Evolutionary conservation across 2,797 vertebrate species (phyloP).

Genomic region (Pseudomugil gertrudae): DNA sequence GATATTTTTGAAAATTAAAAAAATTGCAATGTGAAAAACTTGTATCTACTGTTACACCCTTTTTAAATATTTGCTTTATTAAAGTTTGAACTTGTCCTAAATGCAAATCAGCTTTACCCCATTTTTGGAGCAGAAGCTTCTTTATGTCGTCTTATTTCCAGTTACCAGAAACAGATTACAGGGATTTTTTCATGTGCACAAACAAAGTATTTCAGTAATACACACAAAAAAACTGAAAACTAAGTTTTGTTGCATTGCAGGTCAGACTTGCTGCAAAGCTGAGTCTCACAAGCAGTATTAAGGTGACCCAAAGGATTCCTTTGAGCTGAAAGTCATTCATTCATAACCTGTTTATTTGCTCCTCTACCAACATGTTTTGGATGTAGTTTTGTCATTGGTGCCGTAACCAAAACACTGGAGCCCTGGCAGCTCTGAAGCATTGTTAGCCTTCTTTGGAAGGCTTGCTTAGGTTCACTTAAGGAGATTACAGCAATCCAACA

Average conservation of each 20-base stretch:
- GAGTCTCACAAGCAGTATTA: background rate
- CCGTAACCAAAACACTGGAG: conserved; percentile 20
- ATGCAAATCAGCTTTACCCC: background rate
- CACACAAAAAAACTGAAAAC: background rate
- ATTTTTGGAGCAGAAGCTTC: background rate
- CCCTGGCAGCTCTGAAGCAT: conserved; percentile 20
- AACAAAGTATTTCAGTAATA: background rate
- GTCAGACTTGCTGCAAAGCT: background rate
- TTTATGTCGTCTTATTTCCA: background rate
- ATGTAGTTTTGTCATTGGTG: conserved; percentile 15
- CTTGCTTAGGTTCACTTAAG: conserved; percentile 56
- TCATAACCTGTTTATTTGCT: conserved; percentile 41
- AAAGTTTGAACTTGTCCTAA: background rate
- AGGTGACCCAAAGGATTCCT: conserved; percentile 13
- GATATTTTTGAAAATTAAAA: background rate
- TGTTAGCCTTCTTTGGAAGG: conserved; percentile 45
- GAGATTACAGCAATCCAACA: conserved; percentile 59
- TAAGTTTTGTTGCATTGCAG: background rate
- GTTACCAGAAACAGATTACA: background rate
- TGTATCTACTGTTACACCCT: background rate
- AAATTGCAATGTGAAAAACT: no score
- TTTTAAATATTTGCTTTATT: background rate
- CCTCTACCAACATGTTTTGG: conserved; percentile 18
- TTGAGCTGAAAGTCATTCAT: background rate
- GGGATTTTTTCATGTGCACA: no score